A percentile compares a stretch with the other conserved stretches of the same genome.
phyloP scores from a whole-genome alignment of 1,140 invertebrate species.

The Brachionus angularis region DNA sequence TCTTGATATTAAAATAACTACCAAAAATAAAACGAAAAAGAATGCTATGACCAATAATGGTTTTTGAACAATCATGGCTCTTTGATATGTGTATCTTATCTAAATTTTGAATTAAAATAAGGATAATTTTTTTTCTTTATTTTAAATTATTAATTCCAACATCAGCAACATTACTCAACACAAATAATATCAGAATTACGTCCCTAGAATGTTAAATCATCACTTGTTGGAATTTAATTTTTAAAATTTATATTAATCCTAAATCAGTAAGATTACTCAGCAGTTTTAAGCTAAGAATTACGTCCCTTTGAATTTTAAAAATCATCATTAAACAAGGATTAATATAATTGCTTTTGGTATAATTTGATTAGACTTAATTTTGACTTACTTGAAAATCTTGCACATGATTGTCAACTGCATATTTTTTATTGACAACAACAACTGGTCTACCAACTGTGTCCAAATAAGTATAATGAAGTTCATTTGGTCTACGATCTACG shows the following conservation, averaged over 20 bases:
- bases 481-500: conserved; percentile 70
- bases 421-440: conserved; percentile 75
- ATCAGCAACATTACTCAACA: conserved; percentile 31
- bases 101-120: not conserved
- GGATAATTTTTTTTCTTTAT: no score
- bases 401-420: conserved; percentile 93
- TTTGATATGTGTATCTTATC: conserved; percentile 17
- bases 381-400: conserved; percentile 68
- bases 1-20: conserved; percentile 21
- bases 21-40: conserved; percentile 25
- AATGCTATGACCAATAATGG: conserved; percentile 32
- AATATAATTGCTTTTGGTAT: not conserved
- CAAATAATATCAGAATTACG: conserved; percentile 22
- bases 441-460: conserved; percentile 88
- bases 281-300: not conserved
- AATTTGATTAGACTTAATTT: not conserved
- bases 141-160: not conserved
- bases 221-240: not conserved
- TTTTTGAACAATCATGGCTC: conserved; percentile 21
- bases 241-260: not conserved
- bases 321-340: not conserved
- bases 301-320: conserved; percentile 6
- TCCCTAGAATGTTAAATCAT: conserved; percentile 38
- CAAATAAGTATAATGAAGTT: conserved; percentile 75
- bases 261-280: not conserved